These are phyloP conservation scores for Musca domestica DNA, from an alignment of 1,140 invertebrate genomes.

Conservation along the genomic window DNA sequence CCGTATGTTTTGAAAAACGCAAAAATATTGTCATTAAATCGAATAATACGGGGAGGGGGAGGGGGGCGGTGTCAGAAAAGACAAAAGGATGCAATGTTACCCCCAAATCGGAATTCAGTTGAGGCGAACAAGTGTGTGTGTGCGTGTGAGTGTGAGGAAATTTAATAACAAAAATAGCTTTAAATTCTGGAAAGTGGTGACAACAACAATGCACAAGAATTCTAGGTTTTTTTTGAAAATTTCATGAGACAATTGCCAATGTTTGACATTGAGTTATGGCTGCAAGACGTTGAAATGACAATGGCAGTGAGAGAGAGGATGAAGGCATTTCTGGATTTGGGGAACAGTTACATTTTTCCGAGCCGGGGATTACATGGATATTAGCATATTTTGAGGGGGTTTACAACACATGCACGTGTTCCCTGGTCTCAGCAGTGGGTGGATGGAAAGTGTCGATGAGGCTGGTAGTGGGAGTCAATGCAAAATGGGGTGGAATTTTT, in stretches of 20 bases:
- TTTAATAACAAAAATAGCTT: constrained; percentile 17
- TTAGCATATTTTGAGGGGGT: constrained; percentile 7
- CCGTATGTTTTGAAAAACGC: constrained; percentile 47
- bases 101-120: background rate
- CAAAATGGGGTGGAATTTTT: constrained; percentile 16
- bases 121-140: background rate
- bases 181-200: background rate
- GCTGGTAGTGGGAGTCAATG: background rate
- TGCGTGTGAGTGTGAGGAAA: constrained; percentile 3
- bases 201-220: constrained; percentile 3
- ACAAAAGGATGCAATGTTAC: background rate
- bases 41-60: too few relatives aligned
- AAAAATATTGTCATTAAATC: background rate
- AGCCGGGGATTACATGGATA: constrained; percentile 20
- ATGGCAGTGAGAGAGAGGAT: too few relatives aligned
- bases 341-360: background rate
- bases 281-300: background rate
- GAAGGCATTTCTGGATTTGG: too few relatives aligned
- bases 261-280: constrained; percentile 11
- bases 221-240: background rate
- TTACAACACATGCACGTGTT: background rate
- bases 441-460: background rate
- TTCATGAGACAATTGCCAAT: background rate
- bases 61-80: too few relatives aligned
- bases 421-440: background rate